Base-by-base conservation (phyloP, 2,888 invertebrate species). In the Saturnia pavonia region DNA sequence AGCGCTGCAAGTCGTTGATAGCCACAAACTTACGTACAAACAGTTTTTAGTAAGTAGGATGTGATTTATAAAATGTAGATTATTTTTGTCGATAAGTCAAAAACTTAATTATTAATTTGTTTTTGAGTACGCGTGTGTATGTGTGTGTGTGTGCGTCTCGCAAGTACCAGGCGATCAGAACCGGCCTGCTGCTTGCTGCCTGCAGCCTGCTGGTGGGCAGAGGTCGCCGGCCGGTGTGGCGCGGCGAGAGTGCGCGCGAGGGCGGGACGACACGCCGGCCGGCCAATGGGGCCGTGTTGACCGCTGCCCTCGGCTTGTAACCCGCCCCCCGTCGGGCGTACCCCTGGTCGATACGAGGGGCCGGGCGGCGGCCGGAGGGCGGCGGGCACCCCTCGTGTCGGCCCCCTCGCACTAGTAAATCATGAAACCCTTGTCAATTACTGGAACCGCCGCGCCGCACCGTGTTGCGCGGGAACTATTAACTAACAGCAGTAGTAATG, bases 231-330 rank as follows among this genome's bases (percentile, higher is more conserved):
- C 34, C 66, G 40, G 6, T 11, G 11, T n/a, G 4, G 4, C 27
- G 68, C 65, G 65, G 67, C 65, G 67, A 54, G 71, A 66, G 72
- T 63, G 70, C 70, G 72, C n/a, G n/a, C n/a, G 72, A 74, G 76
- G 76, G 74, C 72, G 74, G 81, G 76, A 74, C 74, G 74, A 70
- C 75, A 75, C 75, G 77, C 73, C 73, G 72, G 76, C 72, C 76
- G 78, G 70, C 86, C 88, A 87, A 85, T 85, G 69, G 74, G 80
- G 72, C 70, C 77, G 81, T 81, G 75, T 80, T 79, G 82, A 76
- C 85, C 84, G 78, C 76, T 75, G 79, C 72, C 78, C 72, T 69
- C 74, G 73, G 71, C n/a, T n/a, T 73, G 74, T 73, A 78, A 74
- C 76, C 74, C 73, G 74, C 73, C 71, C 27, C 77, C 71, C 72